Percentiles rank a stretch among this genome's conserved stretches.
Evolutionary conservation across 2,797 vertebrate genomes (phyloP).

Genomic region (Tenualosa ilisha): DNA sequence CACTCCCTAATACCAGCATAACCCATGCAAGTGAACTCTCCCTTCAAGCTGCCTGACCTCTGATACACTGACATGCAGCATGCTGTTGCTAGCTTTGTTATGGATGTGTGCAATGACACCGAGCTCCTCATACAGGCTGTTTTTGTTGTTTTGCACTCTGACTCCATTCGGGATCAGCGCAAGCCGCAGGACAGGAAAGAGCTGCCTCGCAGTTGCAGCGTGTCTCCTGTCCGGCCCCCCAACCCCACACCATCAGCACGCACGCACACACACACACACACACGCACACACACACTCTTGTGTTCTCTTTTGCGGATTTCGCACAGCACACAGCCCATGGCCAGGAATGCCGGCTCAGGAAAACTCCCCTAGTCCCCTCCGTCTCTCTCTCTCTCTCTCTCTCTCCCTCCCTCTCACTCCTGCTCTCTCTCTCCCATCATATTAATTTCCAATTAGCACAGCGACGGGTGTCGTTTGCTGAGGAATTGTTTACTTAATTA

Average conservation of each 20-base stretch:
- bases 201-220: neutral
- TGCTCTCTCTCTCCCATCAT: constrained; percentile 3
- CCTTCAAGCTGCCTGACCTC: neutral
- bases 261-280: too few species aligned
- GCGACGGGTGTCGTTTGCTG: constrained; percentile 38
- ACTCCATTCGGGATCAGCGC: neutral
- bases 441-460: constrained; percentile 48
- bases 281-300: neutral
- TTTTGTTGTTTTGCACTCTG: constrained; percentile 25
- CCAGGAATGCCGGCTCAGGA: constrained; percentile 20
- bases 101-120: neutral
- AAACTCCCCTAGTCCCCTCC: neutral
- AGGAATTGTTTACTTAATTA: constrained; percentile 49
- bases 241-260: too few species aligned
- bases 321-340: neutral
- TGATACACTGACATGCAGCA: constrained; percentile 6
- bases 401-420: neutral
- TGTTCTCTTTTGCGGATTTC: neutral
- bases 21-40: constrained; percentile 11
- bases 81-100: neutral
- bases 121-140: neutral
- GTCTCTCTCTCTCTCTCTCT: neutral
- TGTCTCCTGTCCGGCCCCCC: neutral
- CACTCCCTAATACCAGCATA: constrained; percentile 4
- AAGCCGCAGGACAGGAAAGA: neutral